phyloP scores from a whole-genome alignment of 2,113 vertebrate genomes.

The Anoura caudifer region DNA sequence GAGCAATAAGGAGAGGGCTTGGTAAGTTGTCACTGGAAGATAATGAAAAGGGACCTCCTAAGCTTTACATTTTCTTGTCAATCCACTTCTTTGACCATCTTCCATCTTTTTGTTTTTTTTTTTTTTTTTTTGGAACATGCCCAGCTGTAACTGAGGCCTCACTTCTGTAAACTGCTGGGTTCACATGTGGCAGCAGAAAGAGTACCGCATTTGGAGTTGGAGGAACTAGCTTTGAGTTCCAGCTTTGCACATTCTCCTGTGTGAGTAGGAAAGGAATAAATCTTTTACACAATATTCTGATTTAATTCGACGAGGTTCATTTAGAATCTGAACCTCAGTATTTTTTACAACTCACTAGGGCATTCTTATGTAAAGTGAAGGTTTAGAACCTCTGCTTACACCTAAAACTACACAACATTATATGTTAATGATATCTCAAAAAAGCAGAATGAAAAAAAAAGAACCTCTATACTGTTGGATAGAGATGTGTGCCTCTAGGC shows the following conservation, averaged over 20 bases:
- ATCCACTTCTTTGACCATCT: not conserved
- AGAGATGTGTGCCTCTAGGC: not conserved
- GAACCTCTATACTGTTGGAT: not conserved
- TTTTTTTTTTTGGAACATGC: not conserved
- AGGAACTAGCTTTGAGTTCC: not conserved
- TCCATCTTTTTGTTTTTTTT: not conserved
- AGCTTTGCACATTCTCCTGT: not conserved
- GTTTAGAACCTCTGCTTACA: not conserved
- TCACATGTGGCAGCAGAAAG: not conserved
- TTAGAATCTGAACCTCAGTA: not conserved
- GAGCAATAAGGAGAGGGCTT: not conserved
- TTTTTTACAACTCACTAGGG: not conserved
- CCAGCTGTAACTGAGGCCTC: not conserved
- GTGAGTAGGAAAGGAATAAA: not conserved
- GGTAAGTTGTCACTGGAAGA: not conserved
- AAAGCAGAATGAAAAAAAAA: not conserved
- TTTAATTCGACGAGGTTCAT: not conserved
- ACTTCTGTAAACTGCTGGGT: not conserved
- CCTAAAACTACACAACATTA: not conserved
- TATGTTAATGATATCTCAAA: not conserved
- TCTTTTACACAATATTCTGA: not conserved
- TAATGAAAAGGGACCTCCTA: not conserved
- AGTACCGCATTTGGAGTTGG: not conserved
- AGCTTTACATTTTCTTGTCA: not conserved
- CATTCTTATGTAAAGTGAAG: not conserved